Conservation (phyloP, 2,888 invertebrate species). For the Nomada lathburiana region DNA sequence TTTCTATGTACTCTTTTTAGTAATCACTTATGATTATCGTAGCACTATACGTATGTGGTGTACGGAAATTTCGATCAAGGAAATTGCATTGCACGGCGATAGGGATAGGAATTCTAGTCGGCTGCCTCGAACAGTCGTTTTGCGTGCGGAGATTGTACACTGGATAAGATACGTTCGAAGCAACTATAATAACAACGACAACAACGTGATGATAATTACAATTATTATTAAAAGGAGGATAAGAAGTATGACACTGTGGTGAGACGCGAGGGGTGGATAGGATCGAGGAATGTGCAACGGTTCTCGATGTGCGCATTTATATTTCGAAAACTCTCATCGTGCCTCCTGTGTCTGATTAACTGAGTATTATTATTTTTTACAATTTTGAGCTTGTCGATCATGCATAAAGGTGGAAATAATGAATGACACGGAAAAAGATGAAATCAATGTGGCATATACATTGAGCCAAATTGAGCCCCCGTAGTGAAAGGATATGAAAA, state of each 20-base stretch:
- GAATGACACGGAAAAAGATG: too few relatives aligned
- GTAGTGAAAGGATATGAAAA: too few relatives aligned
- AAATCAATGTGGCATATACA: too few relatives aligned
- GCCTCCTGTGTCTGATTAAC: too few relatives aligned
- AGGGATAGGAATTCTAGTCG: slow-evolving; percentile 38
- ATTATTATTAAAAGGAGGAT: slow-evolving; percentile 36
- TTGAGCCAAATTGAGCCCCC: too few relatives aligned
- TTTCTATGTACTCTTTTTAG: slow-evolving; percentile 42
- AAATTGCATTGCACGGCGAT: slow-evolving; percentile 37
- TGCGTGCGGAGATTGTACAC: slow-evolving; percentile 51
- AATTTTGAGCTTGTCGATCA: too few relatives aligned
- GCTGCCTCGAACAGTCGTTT: not conserved
- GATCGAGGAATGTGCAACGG: slow-evolving; percentile 32
- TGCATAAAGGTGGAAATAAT: too few relatives aligned
- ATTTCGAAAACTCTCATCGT: too few relatives aligned
- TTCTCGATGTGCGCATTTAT: not conserved
- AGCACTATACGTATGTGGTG: slow-evolving; percentile 42
- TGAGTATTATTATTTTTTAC: too few relatives aligned
- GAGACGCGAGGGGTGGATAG: slow-evolving; percentile 26
- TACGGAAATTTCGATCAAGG: slow-evolving; percentile 42
- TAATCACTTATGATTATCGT: slow-evolving; percentile 48
- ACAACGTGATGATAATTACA: slow-evolving; percentile 64
- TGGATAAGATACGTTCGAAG: slow-evolving; percentile 39
- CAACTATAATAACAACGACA: slow-evolving; percentile 62
- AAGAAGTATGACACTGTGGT: slow-evolving; percentile 25